phyloP scores from a whole-genome alignment of 2,113 vertebrate genomes.

The Chaenocephalus aceratus region DNA sequence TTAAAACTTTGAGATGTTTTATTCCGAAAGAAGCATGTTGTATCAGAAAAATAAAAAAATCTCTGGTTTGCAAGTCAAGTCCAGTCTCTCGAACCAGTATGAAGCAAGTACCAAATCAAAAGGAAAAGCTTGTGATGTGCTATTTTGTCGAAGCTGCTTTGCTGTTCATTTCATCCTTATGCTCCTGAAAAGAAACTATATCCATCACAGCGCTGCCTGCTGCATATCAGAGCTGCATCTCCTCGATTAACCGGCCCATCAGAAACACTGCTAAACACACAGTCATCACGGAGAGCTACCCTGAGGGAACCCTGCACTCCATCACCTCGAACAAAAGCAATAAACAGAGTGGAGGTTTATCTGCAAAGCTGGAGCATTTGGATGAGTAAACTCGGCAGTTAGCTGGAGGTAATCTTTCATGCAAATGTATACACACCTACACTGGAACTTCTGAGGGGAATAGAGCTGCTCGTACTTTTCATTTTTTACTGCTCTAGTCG shows the following conservation, averaged over 20 bases:
- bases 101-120: too few relatives aligned
- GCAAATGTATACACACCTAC: not conserved
- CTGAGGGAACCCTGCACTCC: not conserved
- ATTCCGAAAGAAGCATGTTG: too few relatives aligned
- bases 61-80: too few relatives aligned
- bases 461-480: not conserved
- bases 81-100: too few relatives aligned
- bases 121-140: too few relatives aligned
- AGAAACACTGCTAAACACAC: constrained; percentile 13
- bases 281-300: not conserved
- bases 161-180: too few relatives aligned
- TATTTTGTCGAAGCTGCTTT: too few relatives aligned
- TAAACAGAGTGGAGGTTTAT: not conserved
- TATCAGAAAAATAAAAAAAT: too few relatives aligned
- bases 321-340: not conserved
- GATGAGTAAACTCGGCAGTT: not conserved
- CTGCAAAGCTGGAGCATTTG: not conserved
- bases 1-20: too few relatives aligned
- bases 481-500: not conserved
- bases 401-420: not conserved
- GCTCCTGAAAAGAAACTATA: too few relatives aligned
- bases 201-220: not conserved
- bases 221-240: not conserved
- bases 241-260: constrained; percentile 17
- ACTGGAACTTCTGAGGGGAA: not conserved